Conservation (phyloP, 2,888 invertebrate genomes). For the Reticulitermes lucifugus region DNA sequence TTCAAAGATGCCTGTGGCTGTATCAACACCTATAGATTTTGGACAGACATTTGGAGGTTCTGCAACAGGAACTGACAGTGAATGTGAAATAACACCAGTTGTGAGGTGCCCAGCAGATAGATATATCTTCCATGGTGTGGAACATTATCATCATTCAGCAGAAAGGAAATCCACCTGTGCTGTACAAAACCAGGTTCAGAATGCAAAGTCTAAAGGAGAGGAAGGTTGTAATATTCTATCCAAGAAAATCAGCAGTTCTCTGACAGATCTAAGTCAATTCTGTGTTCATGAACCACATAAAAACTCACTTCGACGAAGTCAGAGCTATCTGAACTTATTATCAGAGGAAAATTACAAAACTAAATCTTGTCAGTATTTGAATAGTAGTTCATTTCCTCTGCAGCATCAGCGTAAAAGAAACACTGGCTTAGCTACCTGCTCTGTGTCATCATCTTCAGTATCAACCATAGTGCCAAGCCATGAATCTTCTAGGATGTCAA, state of each 20-base stretch:
- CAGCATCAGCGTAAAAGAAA: background rate
- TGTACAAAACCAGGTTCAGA: background rate
- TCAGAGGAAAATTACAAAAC: background rate
- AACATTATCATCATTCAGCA: background rate
- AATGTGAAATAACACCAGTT: slow-evolving; percentile 61
- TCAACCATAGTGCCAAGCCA: slow-evolving; percentile 62
- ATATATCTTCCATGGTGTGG: background rate
- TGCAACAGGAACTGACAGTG: slow-evolving; percentile 58
- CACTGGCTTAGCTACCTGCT: slow-evolving; percentile 8
- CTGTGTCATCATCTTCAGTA: slow-evolving; percentile 60
- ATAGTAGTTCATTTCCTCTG: background rate
- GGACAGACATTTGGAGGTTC: background rate
- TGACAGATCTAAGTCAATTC: slow-evolving; percentile 34
- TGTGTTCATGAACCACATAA: background rate
- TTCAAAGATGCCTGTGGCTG: slow-evolving; percentile 33
- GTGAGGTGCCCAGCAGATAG: background rate
- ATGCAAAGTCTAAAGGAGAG: background rate
- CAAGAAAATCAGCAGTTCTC: slow-evolving; percentile 39
- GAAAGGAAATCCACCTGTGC: background rate
- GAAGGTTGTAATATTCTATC: background rate
- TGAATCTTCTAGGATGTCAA: slow-evolving; percentile 53
- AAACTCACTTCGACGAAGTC: slow-evolving; percentile 26
- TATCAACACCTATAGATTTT: slow-evolving; percentile 47
- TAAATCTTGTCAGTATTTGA: background rate
- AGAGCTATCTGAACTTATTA: slow-evolving; percentile 24